Conservation (phyloP, 2,113 vertebrate genomes). For the Ascaphus truei region DNA sequence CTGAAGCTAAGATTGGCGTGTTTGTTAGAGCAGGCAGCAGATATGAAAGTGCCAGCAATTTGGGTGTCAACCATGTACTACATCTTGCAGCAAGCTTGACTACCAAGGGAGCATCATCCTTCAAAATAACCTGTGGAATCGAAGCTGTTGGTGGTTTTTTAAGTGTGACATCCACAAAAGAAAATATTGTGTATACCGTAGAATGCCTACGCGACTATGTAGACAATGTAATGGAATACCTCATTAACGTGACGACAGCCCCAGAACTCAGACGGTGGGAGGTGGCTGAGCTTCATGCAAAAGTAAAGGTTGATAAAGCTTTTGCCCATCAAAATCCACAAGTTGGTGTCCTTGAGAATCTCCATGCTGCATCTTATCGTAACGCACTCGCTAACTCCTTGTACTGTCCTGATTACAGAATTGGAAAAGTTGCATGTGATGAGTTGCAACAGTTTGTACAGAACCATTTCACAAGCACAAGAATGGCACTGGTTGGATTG, state of each 20-base stretch:
- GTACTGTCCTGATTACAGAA: constrained; percentile 83
- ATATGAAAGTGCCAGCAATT: constrained; percentile 72
- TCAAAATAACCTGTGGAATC: constrained; percentile 84
- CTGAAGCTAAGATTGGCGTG: constrained; percentile 82
- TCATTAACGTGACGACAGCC: constrained; percentile 92
- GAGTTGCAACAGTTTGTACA: constrained; percentile 82
- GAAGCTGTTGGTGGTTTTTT: constrained; percentile 80
- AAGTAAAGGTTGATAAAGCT: constrained; percentile 73
- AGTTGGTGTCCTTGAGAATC: constrained; percentile 76
- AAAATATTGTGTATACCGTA: constrained; percentile 81
- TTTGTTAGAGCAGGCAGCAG: constrained; percentile 86
- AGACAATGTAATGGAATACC: constrained; percentile 94
- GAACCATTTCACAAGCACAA: constrained; percentile 78
- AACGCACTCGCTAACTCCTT: constrained; percentile 83
- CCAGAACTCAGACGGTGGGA: constrained; percentile 90
- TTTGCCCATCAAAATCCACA: constrained; percentile 73
- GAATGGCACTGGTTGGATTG: constrained; percentile 87
- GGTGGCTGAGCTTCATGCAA: constrained; percentile 70
- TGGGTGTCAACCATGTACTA: constrained; percentile 83
- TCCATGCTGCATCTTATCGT: constrained; percentile 85
- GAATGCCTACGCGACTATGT: constrained; percentile 83
- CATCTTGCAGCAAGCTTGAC: constrained; percentile 84
- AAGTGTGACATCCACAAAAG: constrained; percentile 82
- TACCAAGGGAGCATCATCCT: constrained; percentile 91
- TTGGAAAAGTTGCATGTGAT: constrained; percentile 78